Conservation (phyloP, 2,797 vertebrate species). For the Chaenodraco wilsoni region DNA sequence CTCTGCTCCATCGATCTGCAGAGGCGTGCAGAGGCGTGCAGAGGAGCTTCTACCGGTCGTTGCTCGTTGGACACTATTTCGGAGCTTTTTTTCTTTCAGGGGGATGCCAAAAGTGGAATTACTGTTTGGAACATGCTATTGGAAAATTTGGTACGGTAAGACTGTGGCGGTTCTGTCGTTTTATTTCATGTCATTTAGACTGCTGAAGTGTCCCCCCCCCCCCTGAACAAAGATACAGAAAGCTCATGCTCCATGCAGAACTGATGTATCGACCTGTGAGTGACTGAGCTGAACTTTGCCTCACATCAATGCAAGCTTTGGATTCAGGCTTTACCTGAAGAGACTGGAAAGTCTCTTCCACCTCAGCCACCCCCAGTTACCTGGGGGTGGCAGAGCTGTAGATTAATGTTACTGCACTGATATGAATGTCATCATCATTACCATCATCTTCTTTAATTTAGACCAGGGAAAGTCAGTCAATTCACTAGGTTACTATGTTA, state of each 20-base stretch:
- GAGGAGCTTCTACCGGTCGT: constrained; percentile 48
- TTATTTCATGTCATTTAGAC: not conserved
- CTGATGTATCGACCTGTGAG: constrained; percentile 52
- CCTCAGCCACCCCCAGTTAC: no score
- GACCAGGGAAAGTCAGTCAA: not conserved
- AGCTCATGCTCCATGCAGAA: constrained; percentile 17
- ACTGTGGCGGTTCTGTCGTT: constrained; percentile 16
- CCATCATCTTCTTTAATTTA: not conserved
- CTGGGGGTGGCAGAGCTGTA: constrained; percentile 33
- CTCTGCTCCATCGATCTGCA: constrained; percentile 68
- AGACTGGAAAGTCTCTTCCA: constrained; percentile 4
- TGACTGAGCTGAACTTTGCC: constrained; percentile 43
- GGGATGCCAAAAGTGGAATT: constrained; percentile 55
- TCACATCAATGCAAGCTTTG: constrained; percentile 1
- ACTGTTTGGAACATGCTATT: constrained; percentile 68
- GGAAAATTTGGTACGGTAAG: constrained; percentile 89
- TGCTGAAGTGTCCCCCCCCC: constrained; percentile 6
- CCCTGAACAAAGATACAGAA: not conserved
- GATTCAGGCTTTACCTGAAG: not conserved
- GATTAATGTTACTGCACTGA: constrained; percentile 13
- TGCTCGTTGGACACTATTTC: constrained; percentile 37
- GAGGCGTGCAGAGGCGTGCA: constrained; percentile 38
- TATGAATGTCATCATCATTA: not conserved
- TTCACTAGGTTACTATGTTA: not conserved
- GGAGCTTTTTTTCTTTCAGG: not conserved